Evolutionary conservation across 2,888 invertebrate species (phyloP).

Genomic region (Aspidiotus destructor): DNA sequence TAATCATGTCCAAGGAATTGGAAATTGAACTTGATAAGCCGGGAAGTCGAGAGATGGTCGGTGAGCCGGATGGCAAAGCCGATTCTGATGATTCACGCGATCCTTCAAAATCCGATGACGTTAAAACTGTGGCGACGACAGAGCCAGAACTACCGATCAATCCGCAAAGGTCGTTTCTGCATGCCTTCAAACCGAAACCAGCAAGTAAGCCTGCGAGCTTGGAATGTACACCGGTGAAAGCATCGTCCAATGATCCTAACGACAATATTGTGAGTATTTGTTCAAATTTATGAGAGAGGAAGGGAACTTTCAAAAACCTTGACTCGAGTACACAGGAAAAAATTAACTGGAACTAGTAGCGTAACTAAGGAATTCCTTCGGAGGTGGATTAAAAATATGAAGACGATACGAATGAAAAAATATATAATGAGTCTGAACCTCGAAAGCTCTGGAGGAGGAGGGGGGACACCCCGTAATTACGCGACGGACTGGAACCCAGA

Average conservation of each 20-base stretch:
- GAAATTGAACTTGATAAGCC: slow-evolving; percentile 27
- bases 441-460: too few species aligned
- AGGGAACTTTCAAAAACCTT: too few species aligned
- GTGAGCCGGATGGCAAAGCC: slow-evolving; percentile 77
- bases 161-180: slow-evolving; percentile 60
- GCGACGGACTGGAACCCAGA: too few species aligned
- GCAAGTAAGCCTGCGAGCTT: slow-evolving; percentile 58
- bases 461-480: too few species aligned
- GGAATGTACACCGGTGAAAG: not conserved
- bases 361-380: too few species aligned
- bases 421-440: too few species aligned
- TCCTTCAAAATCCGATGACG: slow-evolving; percentile 52
- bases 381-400: too few species aligned
- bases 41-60: slow-evolving; percentile 54
- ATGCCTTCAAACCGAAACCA: slow-evolving; percentile 59
- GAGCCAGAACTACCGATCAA: slow-evolving; percentile 38
- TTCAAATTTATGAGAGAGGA: not conserved
- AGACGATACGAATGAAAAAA: too few species aligned
- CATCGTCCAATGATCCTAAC: not conserved
- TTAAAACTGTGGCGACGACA: slow-evolving; percentile 17
- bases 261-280: too few species aligned
- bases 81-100: slow-evolving; percentile 62
- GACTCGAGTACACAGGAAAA: too few species aligned
- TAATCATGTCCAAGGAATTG: slow-evolving; percentile 7
- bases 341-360: too few species aligned